These are phyloP conservation scores for Aquatica leii DNA, from an alignment of 2,888 invertebrate species.

Conservation along the genomic window DNA sequence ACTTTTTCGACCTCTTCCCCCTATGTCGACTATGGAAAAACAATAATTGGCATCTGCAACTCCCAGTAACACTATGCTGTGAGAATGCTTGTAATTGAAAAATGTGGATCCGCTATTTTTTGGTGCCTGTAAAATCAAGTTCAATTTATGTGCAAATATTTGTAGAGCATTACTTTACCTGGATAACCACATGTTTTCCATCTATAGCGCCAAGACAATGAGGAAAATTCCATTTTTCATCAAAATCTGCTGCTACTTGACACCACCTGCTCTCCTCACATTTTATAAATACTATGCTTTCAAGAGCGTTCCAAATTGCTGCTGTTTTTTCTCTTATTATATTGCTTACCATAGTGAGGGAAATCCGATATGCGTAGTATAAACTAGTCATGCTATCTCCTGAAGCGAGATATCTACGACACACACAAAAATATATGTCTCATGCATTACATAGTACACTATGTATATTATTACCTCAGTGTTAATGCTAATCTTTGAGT, in stretches of 20 bases:
- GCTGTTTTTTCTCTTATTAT: neutral
- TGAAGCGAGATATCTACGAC: neutral
- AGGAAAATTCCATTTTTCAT: neutral
- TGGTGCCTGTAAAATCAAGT: neutral
- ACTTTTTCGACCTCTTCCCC: neutral
- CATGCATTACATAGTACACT: neutral
- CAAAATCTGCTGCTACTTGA: neutral
- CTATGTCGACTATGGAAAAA: neutral
- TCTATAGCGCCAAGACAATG: neutral
- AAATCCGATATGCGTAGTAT: neutral
- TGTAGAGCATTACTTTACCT: neutral
- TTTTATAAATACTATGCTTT: neutral
- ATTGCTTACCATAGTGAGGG: neutral
- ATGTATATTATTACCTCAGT: neutral
- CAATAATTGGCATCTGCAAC: neutral
- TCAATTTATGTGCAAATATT: neutral
- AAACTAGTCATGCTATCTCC: conserved; percentile 1
- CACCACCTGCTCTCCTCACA: neutral
- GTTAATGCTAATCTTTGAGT: neutral
- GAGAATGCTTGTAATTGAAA: neutral
- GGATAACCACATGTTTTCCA: neutral
- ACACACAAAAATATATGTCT: neutral
- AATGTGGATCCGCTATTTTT: neutral
- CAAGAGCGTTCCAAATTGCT: neutral
- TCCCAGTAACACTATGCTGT: neutral